Evolutionary conservation across 2,113 vertebrate genomes (phyloP).

Genomic region (Callipepla californica): DNA sequence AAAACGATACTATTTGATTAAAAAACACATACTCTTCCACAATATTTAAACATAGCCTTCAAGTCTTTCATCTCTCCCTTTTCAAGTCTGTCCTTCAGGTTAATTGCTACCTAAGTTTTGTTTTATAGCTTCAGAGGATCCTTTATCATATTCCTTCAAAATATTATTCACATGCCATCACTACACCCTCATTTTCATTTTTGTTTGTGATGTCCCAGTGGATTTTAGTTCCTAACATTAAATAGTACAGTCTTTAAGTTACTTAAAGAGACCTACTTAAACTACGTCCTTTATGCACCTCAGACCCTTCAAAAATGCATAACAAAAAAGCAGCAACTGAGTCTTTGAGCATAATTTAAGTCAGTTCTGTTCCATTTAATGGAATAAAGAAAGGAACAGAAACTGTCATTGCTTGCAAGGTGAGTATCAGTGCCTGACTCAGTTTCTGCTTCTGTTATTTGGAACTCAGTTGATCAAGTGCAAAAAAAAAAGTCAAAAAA

Average conservation of each 20-base stretch:
- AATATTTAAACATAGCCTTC: background rate
- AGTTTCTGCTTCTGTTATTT: constrained; percentile 22
- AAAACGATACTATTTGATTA: background rate
- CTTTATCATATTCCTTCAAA: background rate
- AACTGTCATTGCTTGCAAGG: background rate
- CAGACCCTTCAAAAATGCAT: background rate
- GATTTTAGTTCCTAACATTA: background rate
- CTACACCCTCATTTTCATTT: background rate
- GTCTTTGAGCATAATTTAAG: background rate
- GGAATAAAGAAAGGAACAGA: background rate
- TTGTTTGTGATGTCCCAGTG: background rate
- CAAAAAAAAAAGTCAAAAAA: constrained; percentile 12
- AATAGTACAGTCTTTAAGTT: background rate
- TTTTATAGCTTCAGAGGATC: background rate
- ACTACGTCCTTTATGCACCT: background rate
- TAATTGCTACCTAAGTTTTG: background rate
- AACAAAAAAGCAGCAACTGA: background rate
- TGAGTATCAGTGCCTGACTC: constrained; percentile 22
- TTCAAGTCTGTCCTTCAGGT: background rate
- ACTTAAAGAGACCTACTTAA: background rate
- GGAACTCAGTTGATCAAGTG: constrained; percentile 42
- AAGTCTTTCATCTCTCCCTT: background rate
- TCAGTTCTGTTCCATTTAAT: background rate
- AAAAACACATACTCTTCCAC: background rate
- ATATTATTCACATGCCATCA: background rate